A percentile compares a stretch with the other conserved stretches of the same genome.
Evolutionary conservation across 2,888 invertebrate genomes (phyloP).

Genomic region (Aphidius colemani): DNA sequence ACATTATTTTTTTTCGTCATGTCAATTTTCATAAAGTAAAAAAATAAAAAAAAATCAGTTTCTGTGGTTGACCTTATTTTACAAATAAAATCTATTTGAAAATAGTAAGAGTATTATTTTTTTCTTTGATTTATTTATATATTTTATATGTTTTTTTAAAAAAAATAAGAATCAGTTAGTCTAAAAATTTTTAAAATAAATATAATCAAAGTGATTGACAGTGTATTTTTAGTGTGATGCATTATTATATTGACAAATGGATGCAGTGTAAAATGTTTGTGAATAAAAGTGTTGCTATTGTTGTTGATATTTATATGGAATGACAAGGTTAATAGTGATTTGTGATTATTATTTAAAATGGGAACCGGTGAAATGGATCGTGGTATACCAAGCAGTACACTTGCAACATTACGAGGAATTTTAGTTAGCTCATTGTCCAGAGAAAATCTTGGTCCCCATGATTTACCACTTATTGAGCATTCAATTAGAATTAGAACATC

Average conservation of each 20-base stretch:
- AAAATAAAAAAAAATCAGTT: too few species aligned
- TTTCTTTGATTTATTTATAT: too few species aligned
- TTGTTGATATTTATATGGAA: slow-evolving; percentile 1
- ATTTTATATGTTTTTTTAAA: too few species aligned
- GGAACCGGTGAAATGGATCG: slow-evolving; percentile 52
- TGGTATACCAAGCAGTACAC: slow-evolving; percentile 62
- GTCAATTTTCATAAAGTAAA: too few species aligned
- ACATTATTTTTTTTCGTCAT: too few species aligned
- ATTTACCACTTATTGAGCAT: slow-evolving; percentile 54
- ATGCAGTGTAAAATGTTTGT: slow-evolving; percentile 6
- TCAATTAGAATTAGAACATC: slow-evolving; percentile 35
- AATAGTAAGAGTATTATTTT: too few species aligned
- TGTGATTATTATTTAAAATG: slow-evolving; percentile 31
- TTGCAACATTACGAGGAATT: slow-evolving; percentile 64
- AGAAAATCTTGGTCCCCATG: slow-evolving; percentile 64
- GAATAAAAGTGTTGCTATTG: not conserved
- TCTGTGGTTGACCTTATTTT: too few species aligned
- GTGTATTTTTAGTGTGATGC: not conserved
- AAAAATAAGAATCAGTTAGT: too few species aligned
- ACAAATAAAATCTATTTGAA: too few species aligned
- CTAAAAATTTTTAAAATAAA: not conserved
- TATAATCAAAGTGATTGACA: not conserved
- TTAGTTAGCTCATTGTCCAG: slow-evolving; percentile 64
- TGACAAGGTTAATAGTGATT: slow-evolving; percentile 4
- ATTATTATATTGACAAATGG: not conserved